Percentiles rank a stretch among this genome's conserved stretches.
Evolutionary conservation across 64 coral and sea anemone species (phyloP).

Genomic region (Cladopsammia gracilis): DNA sequence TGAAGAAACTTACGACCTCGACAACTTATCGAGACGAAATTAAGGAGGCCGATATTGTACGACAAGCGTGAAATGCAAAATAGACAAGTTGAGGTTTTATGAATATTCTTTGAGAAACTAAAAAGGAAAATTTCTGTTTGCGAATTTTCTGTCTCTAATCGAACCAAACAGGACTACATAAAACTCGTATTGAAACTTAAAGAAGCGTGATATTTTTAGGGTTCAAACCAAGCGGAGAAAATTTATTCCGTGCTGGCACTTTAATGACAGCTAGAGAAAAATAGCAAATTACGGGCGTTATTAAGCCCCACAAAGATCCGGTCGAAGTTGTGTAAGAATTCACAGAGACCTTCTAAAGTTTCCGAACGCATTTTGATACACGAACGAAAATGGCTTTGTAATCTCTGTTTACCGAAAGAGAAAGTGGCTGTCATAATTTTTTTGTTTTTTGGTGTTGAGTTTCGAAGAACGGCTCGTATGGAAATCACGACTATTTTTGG

Average conservation of each 20-base stretch:
- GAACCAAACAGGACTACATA: neutral
- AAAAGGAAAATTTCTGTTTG: neutral
- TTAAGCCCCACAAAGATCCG: conserved; percentile 21
- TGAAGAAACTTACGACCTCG: neutral
- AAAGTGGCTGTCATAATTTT: conserved; percentile 20
- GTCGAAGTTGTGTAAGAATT: conserved; percentile 55
- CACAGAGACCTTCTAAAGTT: conserved; percentile 31
- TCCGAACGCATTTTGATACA: conserved; percentile 42
- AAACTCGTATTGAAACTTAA: neutral
- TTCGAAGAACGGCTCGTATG: neutral
- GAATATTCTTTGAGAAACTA: neutral
- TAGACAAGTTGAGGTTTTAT: neutral
- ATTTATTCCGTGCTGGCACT: conserved; percentile 15
- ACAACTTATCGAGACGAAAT: neutral
- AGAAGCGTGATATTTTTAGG: neutral
- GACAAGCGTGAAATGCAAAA: conserved; percentile 2
- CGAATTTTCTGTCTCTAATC: neutral
- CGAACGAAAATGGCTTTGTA: conserved; percentile 18
- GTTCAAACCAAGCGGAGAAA: conserved; percentile 1
- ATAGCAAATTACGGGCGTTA: conserved; percentile 54
- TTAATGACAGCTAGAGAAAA: conserved; percentile 48
- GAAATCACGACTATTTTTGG: conserved; percentile 52
- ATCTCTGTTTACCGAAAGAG: conserved; percentile 39
- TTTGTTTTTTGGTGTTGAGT: conserved; percentile 44
- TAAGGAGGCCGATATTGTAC: conserved; percentile 14